These are phyloP conservation scores for Otus sunia DNA, from an alignment of 2,113 vertebrate genomes.

Conservation along the genomic window DNA sequence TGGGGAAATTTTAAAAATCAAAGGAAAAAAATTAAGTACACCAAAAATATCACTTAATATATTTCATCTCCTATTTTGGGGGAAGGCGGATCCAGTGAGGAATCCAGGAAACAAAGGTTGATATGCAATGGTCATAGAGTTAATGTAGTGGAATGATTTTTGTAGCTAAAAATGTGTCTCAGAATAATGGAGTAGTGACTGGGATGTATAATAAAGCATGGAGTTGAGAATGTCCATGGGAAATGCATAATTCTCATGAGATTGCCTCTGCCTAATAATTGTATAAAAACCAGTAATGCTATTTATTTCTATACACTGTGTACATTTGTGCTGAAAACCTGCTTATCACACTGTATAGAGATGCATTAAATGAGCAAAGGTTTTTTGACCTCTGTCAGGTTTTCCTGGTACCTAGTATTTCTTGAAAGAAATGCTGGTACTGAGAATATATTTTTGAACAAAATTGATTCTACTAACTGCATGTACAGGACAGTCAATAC, in stretches of 20 bases:
- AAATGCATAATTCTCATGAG: not conserved
- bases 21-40: not conserved
- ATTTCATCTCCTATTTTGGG: not conserved
- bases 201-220: not conserved
- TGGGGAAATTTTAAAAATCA: not conserved
- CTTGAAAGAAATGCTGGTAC: not conserved
- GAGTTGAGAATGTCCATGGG: not conserved
- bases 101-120: not conserved
- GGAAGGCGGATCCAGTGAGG: not conserved
- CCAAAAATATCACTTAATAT: not conserved
- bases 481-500: not conserved
- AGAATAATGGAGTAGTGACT: not conserved
- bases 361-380: not conserved
- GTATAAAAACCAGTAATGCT: not conserved
- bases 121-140: not conserved
- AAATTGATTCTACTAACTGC: not conserved
- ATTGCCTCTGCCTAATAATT: not conserved
- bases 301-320: not conserved
- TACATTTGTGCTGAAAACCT: not conserved
- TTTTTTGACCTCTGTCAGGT: not conserved
- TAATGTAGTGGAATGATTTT: not conserved
- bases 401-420: not conserved
- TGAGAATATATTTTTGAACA: not conserved
- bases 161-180: not conserved
- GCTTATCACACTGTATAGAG: not conserved